phyloP scores from a whole-genome alignment of 1,140 invertebrate genomes.

The Coenobita brevimanus region DNA sequence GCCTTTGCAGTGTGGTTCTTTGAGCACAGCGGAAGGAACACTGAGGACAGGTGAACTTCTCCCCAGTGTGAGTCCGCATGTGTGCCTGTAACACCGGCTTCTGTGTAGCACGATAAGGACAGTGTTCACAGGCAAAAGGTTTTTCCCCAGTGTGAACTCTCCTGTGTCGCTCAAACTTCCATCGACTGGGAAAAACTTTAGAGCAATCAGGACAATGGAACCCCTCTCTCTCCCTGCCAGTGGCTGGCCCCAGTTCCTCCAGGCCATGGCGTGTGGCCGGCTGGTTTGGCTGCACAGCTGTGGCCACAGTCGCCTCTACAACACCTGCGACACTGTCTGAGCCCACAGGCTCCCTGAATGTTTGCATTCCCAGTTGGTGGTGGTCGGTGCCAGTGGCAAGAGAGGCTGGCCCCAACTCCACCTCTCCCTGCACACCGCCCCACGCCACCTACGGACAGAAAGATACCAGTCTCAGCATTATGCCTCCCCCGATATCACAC shows the following conservation, averaged over 20 bases:
- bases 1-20: constrained; percentile 23
- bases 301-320: constrained; percentile 18
- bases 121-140: constrained; percentile 49
- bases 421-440: constrained; percentile 44
- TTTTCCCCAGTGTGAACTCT: constrained; percentile 51
- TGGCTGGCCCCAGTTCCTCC: not conserved
- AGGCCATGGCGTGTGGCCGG: not conserved
- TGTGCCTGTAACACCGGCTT: constrained; percentile 42
- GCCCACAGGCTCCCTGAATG: constrained; percentile 14
- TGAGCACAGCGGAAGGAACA: constrained; percentile 43
- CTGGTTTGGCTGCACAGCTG: not conserved
- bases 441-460: constrained; percentile 56
- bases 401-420: constrained; percentile 1
- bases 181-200: constrained; percentile 49
- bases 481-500: not conserved
- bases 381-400: constrained; percentile 22
- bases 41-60: constrained; percentile 35
- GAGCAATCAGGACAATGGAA: constrained; percentile 44
- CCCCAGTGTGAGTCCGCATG: constrained; percentile 38
- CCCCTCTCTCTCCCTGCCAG: constrained; percentile 29
- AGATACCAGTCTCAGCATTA: constrained; percentile 43
- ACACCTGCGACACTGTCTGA: not conserved
- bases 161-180: constrained; percentile 44
- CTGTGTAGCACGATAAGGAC: constrained; percentile 47
- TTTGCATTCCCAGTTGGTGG: constrained; percentile 27